Base-by-base conservation (phyloP, 2,113 vertebrate species). In the Seriola rivoliana region DNA sequence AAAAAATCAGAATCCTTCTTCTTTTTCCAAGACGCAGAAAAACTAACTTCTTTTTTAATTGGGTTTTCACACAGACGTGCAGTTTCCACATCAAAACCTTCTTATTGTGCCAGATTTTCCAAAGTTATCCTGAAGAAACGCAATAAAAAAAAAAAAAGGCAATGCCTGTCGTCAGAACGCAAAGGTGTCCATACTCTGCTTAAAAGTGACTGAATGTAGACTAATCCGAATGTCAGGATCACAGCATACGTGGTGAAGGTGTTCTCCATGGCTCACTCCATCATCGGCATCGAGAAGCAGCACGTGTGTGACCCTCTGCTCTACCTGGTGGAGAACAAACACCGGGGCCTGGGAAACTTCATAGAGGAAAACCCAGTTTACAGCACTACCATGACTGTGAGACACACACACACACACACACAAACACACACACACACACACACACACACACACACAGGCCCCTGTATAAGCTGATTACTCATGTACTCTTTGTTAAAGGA, bases 221-320 rank as follows among this genome's bases (percentile, higher is more conserved):
- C 44, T 84, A 34, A 79, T 54, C 6, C 57, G 12, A 4, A 10
- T 70, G 54, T 12, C 80, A 99, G 98, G 98, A 85, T 99, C 91
- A 99, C 97, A 0, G 97, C 97, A 5, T 99, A 96, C 0, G 97
- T 98, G 71, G 96, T 96, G 71, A 99, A 99, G 88, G 96, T 99
- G 59, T 98, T 99, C 64, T 82, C 97, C 75, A 95, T 98, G 96
- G 95, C 97, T 1, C 5, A 73, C 78, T 91, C 88, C 8, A 42
- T 97, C 67, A 70, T 93, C 0, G 67, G 91, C 38, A 85, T 98
- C 1, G 75, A 94, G 0, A 17, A 92, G 0, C 21, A 94, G 2
- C 94, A 96, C 23, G 40, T 98, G 63, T 99, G 97, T 0, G 96
- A 95, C 0, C 95, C 97, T 0, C 52, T 98, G 36, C 94, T 95